Conservation (phyloP, 2,797 vertebrate species). For the Hypotaenidia okinawae region DNA sequence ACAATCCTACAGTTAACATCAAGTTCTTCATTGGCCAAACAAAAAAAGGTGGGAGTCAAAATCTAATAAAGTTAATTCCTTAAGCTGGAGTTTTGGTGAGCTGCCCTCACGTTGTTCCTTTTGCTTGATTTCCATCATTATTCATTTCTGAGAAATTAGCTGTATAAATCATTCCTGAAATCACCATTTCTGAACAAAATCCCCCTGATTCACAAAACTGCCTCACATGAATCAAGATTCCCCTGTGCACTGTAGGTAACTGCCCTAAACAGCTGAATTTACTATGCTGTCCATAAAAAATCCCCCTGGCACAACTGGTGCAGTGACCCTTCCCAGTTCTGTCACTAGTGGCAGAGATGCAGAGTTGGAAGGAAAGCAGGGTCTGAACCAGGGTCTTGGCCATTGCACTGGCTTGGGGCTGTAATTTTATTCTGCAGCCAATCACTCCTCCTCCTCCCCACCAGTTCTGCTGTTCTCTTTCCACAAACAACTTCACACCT, state of each 20-base stretch:
- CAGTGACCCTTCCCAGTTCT: neutral
- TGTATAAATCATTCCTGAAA: neutral
- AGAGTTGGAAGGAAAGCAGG: neutral
- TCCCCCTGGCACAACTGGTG: fast-evolving
- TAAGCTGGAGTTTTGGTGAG: neutral
- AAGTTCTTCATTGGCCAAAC: neutral
- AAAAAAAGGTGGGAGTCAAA: neutral
- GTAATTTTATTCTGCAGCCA: neutral
- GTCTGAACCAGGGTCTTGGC: neutral
- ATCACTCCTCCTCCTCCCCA: neutral
- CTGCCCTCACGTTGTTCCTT: neutral
- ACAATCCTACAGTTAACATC: neutral
- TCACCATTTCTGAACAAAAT: neutral
- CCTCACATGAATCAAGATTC: neutral
- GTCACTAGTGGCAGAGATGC: neutral
- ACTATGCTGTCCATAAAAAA: neutral
- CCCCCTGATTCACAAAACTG: neutral
- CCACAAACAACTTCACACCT: neutral
- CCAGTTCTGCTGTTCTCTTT: neutral
- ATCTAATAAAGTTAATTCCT: neutral
- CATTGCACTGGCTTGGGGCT: neutral
- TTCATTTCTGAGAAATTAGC: neutral
- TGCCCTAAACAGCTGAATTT: neutral
- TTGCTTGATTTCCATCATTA: neutral
- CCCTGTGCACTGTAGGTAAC: neutral